phyloP scores from a whole-genome alignment of 2,113 vertebrate species.

The Gymnocephalus cernua region DNA sequence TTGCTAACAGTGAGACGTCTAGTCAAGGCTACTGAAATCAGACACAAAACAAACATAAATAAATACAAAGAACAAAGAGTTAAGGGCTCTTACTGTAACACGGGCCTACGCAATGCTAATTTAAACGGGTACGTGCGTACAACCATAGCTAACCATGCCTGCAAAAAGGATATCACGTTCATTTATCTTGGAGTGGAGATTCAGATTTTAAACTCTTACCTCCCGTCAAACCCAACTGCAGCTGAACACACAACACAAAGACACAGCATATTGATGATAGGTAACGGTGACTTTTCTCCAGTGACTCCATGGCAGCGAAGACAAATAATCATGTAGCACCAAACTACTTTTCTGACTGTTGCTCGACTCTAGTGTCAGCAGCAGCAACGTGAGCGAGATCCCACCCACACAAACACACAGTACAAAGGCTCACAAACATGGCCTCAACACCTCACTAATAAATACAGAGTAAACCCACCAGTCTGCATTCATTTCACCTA shows the following conservation, averaged over 20 bases:
- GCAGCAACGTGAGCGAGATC: constrained; percentile 21
- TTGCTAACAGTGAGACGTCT: neutral
- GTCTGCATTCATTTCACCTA: neutral
- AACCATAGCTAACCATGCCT: neutral
- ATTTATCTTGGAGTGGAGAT: neutral
- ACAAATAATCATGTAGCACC: neutral
- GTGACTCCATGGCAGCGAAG: constrained; percentile 65
- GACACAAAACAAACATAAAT: neutral
- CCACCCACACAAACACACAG: constrained; percentile 44
- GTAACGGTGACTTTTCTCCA: neutral
- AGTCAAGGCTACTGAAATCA: neutral
- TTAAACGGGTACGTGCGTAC: neutral
- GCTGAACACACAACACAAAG: constrained; percentile 34
- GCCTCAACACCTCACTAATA: neutral
- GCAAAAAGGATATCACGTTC: neutral
- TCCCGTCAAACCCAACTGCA: constrained; percentile 32
- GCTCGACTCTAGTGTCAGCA: neutral
- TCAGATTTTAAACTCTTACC: constrained; percentile 51
- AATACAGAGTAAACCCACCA: neutral
- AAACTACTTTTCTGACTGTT: constrained; percentile 40
- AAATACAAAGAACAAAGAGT: neutral
- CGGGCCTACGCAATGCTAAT: constrained; percentile 15
- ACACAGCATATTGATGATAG: constrained; percentile 4
- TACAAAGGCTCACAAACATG: neutral
- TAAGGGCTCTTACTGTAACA: too few relatives aligned